Percentiles rank a stretch among this genome's conserved stretches.
These are phyloP conservation scores for Oligia strigilis DNA, from an alignment of 2,888 invertebrate genomes.

Conservation along the genomic window DNA sequence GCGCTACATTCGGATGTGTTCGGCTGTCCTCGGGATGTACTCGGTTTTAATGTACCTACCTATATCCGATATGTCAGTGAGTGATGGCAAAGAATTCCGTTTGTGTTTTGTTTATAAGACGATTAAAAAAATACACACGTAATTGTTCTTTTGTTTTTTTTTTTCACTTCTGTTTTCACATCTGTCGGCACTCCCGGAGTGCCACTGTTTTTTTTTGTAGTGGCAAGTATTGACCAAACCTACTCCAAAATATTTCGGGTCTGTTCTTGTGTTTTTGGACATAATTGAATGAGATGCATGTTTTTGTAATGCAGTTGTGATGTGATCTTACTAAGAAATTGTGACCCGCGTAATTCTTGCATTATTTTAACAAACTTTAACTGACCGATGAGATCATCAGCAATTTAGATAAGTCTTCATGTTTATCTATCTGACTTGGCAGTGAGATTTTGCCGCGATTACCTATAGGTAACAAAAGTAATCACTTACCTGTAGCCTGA, in stretches of 20 bases:
- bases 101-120: too few species aligned
- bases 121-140: too few species aligned
- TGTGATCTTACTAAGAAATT: constrained; percentile 25
- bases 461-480: too few species aligned
- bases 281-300: neutral
- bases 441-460: neutral
- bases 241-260: neutral
- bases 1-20: too few species aligned
- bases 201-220: neutral
- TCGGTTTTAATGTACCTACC: too few species aligned
- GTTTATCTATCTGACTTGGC: neutral
- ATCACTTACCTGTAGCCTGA: too few species aligned
- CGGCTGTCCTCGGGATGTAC: too few species aligned
- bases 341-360: constrained; percentile 20
- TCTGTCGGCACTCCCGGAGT: too few species aligned
- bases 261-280: neutral
- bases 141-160: too few species aligned
- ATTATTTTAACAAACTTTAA: constrained; percentile 32
- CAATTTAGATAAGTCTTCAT: constrained; percentile 15
- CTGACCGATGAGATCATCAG: constrained; percentile 22
- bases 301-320: neutral
- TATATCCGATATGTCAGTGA: too few species aligned
- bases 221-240: neutral
- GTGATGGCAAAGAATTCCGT: too few species aligned
- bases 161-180: too few species aligned